Evolutionary conservation across 2,113 vertebrate species (phyloP).

Genomic region (Eurystomus gularis): DNA sequence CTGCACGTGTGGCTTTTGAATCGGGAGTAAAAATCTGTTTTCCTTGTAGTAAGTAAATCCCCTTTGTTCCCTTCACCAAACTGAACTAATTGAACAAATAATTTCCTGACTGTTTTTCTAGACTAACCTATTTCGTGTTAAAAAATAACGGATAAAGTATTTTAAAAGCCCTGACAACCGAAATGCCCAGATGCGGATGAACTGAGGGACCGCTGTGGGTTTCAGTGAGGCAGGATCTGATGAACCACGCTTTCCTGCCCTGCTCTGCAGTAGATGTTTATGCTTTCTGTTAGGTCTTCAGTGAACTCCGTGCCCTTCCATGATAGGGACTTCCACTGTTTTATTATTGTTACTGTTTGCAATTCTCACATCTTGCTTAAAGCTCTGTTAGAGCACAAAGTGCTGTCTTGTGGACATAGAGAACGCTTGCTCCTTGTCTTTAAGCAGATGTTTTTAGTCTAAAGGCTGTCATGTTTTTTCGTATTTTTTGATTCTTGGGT

Average conservation of each 20-base stretch:
- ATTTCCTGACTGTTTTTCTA: neutral
- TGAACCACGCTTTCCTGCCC: neutral
- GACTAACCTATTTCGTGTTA: neutral
- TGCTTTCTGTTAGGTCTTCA: neutral
- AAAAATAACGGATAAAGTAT: no score
- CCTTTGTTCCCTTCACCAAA: neutral
- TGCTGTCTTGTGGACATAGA: rapidly evolving
- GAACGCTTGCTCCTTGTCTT: neutral
- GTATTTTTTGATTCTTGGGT: neutral
- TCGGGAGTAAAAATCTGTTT: neutral
- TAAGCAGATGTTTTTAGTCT: neutral
- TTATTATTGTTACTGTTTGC: neutral
- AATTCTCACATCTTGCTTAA: neutral
- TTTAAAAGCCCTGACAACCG: no score
- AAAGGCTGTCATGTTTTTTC: neutral
- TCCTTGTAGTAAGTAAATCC: neutral
- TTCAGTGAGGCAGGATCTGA: neutral
- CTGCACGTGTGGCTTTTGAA: neutral
- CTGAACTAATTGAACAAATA: neutral
- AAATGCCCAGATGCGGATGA: neutral
- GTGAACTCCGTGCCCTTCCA: rapidly evolving
- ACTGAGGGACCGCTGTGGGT: neutral
- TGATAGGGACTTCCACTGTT: neutral
- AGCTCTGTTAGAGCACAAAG: neutral
- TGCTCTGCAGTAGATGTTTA: neutral